A percentile compares a stretch with the other conserved stretches of the same genome.
These are phyloP conservation scores for Dryobates pubescens DNA, from an alignment of 2,797 vertebrate genomes.

Conservation along the genomic window DNA sequence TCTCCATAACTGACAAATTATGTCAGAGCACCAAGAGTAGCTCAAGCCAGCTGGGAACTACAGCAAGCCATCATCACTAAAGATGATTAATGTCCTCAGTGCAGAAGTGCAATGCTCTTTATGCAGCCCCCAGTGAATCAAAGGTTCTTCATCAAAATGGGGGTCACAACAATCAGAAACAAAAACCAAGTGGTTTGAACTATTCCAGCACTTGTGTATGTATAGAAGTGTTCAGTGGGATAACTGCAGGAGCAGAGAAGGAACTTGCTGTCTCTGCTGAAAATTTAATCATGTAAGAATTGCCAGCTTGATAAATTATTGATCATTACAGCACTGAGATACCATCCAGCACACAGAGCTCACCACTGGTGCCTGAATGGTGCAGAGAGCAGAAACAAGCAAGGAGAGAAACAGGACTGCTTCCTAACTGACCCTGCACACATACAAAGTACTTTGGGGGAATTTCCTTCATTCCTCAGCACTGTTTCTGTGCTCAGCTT, in stretches of 20 bases:
- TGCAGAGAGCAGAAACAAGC: neutral
- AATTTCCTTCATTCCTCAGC: neutral
- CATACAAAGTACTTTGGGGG: neutral
- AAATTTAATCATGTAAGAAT: neutral
- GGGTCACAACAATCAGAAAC: neutral
- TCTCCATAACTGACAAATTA: neutral
- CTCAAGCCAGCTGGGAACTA: neutral
- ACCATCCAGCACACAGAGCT: neutral
- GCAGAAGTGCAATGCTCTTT: neutral
- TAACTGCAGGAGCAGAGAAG: neutral
- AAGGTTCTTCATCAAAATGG: neutral
- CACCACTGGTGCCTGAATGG: neutral
- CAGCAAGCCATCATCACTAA: neutral
- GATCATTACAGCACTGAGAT: neutral
- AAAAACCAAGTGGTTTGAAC: neutral
- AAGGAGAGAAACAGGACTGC: neutral
- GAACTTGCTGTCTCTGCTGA: neutral
- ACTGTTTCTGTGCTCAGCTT: neutral
- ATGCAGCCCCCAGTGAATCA: neutral
- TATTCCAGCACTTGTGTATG: neutral
- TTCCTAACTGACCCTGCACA: neutral
- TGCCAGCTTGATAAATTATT: neutral
- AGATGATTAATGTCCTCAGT: neutral
- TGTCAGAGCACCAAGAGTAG: neutral
- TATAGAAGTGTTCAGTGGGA: neutral